A percentile compares a stretch with the other conserved stretches of the same genome.
These are phyloP conservation scores for Engraulis encrasicolus DNA, from an alignment of 2,113 vertebrate species.

Conservation along the genomic window DNA sequence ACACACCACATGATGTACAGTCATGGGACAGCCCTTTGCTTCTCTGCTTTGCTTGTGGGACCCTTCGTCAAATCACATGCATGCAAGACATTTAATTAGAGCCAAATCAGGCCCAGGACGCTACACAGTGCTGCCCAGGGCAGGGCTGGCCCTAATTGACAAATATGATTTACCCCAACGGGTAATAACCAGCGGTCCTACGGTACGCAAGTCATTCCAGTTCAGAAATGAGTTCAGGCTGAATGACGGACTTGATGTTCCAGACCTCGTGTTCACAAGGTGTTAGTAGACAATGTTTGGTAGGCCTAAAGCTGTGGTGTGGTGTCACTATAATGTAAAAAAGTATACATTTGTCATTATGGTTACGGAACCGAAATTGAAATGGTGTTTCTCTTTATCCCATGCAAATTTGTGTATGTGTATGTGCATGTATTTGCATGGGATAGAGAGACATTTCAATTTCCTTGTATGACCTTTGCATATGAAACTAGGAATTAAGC, in stretches of 20 bases:
- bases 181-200: background rate
- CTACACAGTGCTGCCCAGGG: too few relatives aligned
- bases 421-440: too few relatives aligned
- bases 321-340: too few relatives aligned
- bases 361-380: too few relatives aligned
- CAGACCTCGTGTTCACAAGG: background rate
- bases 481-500: too few relatives aligned
- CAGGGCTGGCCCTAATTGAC: background rate
- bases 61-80: slow-evolving; percentile 56
- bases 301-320: too few relatives aligned
- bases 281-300: too few relatives aligned
- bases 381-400: too few relatives aligned
- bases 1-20: slow-evolving; percentile 63
- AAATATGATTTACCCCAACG: background rate
- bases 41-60: too few relatives aligned
- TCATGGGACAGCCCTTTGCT: slow-evolving; percentile 60
- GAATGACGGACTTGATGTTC: background rate
- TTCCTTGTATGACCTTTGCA: too few relatives aligned
- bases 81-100: slow-evolving; percentile 44
- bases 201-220: background rate
- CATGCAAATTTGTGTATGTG: too few relatives aligned
- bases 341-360: background rate
- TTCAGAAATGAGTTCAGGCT: background rate
- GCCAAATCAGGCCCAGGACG: background rate
- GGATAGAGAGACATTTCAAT: too few relatives aligned